Conservation (phyloP, 1,140 invertebrate species). For the Manduca sexta region DNA sequence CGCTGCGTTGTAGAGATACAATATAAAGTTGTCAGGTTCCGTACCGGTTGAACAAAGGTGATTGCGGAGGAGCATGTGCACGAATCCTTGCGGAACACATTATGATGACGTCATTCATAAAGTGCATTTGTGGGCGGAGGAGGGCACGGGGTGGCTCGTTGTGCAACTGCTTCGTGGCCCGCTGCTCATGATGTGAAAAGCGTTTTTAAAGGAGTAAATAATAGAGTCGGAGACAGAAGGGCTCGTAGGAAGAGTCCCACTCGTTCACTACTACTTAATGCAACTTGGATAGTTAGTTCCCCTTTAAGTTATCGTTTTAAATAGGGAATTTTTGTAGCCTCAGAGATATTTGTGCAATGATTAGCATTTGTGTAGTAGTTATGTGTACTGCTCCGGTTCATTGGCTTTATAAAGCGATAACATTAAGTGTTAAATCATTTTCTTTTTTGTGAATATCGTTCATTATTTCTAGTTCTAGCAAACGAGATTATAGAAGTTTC, state of each 20-base stretch:
- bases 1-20: no score
- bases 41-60: slow-evolving; percentile 20
- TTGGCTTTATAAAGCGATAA: no score
- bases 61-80: slow-evolving; percentile 38
- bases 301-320: neutral
- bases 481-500: no score
- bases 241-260: slow-evolving; percentile 16
- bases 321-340: no score
- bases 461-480: no score
- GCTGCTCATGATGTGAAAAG: slow-evolving; percentile 65
- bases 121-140: slow-evolving; percentile 50
- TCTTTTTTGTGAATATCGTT: no score
- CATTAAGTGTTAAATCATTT: no score
- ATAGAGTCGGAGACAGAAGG: slow-evolving; percentile 45
- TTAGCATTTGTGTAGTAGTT: no score
- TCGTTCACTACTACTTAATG: slow-evolving; percentile 24
- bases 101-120: slow-evolving; percentile 59
- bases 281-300: neutral
- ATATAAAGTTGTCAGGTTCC: no score
- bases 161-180: slow-evolving; percentile 38
- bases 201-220: slow-evolving; percentile 59
- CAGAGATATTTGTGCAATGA: no score
- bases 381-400: no score
- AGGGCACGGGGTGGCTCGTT: slow-evolving; percentile 45
- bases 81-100: slow-evolving; percentile 48